Percentiles rank a stretch among this genome's conserved stretches.
Conservation (phyloP, 2,797 vertebrate species). For the Pseudocheirus occidentalis region DNA sequence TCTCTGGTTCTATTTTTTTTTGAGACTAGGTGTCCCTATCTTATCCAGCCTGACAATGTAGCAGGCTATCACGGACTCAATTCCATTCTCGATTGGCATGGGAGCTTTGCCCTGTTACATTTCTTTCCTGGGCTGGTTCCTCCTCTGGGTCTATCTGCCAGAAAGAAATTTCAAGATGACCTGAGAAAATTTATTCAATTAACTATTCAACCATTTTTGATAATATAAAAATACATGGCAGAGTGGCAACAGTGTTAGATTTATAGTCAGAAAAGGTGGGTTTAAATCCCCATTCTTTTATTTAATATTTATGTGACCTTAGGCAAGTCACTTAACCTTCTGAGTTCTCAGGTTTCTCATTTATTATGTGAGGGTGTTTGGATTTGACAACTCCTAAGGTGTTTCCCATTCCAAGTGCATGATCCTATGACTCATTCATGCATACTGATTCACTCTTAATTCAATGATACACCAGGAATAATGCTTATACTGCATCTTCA, state of each 20-base stretch:
- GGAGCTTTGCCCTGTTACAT: neutral
- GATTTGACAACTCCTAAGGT: neutral
- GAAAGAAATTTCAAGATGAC: neutral
- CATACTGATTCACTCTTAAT: neutral
- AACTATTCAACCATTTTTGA: neutral
- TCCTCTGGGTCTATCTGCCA: neutral
- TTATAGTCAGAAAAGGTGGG: neutral
- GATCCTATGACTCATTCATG: neutral
- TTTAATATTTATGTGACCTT: neutral
- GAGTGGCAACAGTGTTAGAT: neutral
- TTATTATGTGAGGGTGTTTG: neutral
- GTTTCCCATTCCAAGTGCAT: neutral
- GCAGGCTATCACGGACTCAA: neutral
- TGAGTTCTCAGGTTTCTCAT: neutral
- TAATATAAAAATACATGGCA: neutral
- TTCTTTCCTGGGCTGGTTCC: neutral
- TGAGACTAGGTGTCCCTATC: neutral
- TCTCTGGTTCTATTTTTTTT: neutral
- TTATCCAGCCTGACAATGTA: neutral
- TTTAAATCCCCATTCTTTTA: neutral
- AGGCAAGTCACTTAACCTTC: neutral
- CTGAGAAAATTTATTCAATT: neutral
- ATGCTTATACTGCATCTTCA: conserved; percentile 1
- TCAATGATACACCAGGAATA: neutral
- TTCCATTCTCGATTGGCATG: neutral